Evolutionary conservation across 2,797 vertebrate genomes (phyloP), one percentile per base, ranked within the genome.

Genomic region (Bovichtus diacanthus): DNA sequence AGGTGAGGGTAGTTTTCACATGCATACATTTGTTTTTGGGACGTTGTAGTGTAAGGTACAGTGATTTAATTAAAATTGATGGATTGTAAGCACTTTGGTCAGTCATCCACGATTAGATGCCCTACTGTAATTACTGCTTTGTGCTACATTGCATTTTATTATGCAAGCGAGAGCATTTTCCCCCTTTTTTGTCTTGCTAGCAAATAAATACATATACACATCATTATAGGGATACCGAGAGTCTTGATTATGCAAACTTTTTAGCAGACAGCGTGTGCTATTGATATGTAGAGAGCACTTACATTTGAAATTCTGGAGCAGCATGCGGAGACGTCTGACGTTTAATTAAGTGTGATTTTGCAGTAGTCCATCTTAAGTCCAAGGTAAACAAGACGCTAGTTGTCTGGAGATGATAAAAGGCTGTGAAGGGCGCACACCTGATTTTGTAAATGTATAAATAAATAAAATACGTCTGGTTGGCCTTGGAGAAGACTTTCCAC

Each of bases 301-400:
- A 2, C 13, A 55, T 72, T 41, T 80, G 0, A 63, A 12, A 76
- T 41, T 67, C 66, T 16, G 34, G n/a, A 76, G 43, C 41, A 15
- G 61, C 67, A 61, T 63, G 13, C 50, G 72, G 55, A 46, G 53
- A 64, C 15, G 2, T 43, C 63, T 74, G 79, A 70, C 69, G 69
- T 84, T 76, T 82, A 76, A 79, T 85, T 63, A 83, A 76, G 49
- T 54, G 58, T 11, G 29, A 81, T 81, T 67, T 66, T 31, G 59
- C 59, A 18, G 44, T 1, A 2, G n/a, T 41, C 7, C 21, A 9
- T 51, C 41, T 72, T 63, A 66, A 64, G 51, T 41, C 55, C 50
- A 39, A 21, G 43, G 36, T 61, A 86, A 82, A 77, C 67, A 60
- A 9, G 64, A 60, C 21, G 9, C 49, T 3, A 31, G 21, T 44